Evolutionary conservation across 2,797 vertebrate species (phyloP).

Genomic region (Malacoctenus gilli): DNA sequence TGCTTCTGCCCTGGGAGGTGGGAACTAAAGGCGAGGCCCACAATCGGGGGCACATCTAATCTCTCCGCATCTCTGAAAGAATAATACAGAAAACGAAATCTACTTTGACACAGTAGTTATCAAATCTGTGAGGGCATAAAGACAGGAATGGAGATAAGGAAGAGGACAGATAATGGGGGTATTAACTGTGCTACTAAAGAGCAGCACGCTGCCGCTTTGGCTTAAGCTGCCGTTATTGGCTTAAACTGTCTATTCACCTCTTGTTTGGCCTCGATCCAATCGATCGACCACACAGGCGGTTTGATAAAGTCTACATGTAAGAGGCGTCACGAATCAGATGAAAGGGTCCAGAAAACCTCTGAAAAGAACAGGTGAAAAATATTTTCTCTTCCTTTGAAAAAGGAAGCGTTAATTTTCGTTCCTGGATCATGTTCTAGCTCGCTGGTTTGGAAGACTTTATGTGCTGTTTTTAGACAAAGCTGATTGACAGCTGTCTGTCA

Average conservation of each 20-base stretch:
- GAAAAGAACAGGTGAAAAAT: too few species aligned
- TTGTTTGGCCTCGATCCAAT: background rate
- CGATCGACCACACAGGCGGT: slow-evolving; percentile 6
- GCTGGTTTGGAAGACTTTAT: background rate
- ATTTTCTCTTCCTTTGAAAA: too few species aligned
- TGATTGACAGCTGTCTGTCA: background rate
- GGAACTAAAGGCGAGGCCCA: slow-evolving; percentile 24
- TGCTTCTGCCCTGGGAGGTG: slow-evolving; percentile 30
- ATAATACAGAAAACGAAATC: slow-evolving; percentile 49
- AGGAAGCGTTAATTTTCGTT: background rate
- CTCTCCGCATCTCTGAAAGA: slow-evolving; percentile 26
- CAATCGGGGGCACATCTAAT: slow-evolving; percentile 41
- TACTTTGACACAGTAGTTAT: slow-evolving; percentile 59
- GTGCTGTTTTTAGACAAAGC: background rate
- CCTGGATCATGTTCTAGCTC: background rate
- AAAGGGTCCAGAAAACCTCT: too few species aligned
- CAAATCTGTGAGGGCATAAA: slow-evolving; percentile 50
- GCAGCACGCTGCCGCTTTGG: too few species aligned
- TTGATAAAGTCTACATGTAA: too few species aligned
- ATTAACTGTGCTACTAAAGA: slow-evolving; percentile 38
- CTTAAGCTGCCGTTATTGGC: slow-evolving; percentile 15
- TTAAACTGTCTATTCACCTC: slow-evolving; percentile 27
- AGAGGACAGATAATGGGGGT: slow-evolving; percentile 45
- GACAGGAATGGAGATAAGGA: slow-evolving; percentile 39
- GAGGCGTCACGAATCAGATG: too few species aligned